phyloP scores from a whole-genome alignment of 2,888 invertebrate genomes.

The Drosophila tanythrix region DNA sequence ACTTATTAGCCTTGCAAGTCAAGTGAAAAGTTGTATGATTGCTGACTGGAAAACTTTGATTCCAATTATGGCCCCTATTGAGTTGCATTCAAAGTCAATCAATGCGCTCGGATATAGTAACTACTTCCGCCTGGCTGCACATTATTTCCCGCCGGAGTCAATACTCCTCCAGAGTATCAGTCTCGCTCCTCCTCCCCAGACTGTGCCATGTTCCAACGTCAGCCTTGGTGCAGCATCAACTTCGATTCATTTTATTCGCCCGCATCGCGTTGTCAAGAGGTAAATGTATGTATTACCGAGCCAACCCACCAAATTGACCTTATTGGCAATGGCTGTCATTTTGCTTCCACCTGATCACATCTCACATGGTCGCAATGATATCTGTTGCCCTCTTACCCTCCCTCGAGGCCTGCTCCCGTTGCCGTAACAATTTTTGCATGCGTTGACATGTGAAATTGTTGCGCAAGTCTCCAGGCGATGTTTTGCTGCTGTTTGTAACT shows the following conservation, averaged over 20 bases:
- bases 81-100: constrained; percentile 62
- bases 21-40: constrained; percentile 29
- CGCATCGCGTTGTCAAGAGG: constrained; percentile 67
- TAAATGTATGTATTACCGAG: constrained; percentile 51
- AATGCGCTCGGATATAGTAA: constrained; percentile 63
- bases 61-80: constrained; percentile 31
- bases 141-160: constrained; percentile 52
- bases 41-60: constrained; percentile 41
- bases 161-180: constrained; percentile 8
- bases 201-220: constrained; percentile 49
- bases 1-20: constrained; percentile 23
- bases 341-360: constrained; percentile 73
- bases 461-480: constrained; percentile 68
- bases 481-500: constrained; percentile 47
- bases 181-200: constrained; percentile 6
- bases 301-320: constrained; percentile 46
- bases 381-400: constrained; percentile 6
- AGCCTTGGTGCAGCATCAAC: constrained; percentile 34
- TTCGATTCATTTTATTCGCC: constrained; percentile 62
- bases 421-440: constrained; percentile 59
- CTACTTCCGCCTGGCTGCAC: constrained; percentile 67
- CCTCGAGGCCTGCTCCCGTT: neutral
- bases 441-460: constrained; percentile 76
- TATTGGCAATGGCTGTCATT: constrained; percentile 65
- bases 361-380: constrained; percentile 42